These are phyloP conservation scores for Sarotherodon lohbergeri DNA, from an alignment of 2,113 vertebrate genomes.

Conservation along the genomic window DNA sequence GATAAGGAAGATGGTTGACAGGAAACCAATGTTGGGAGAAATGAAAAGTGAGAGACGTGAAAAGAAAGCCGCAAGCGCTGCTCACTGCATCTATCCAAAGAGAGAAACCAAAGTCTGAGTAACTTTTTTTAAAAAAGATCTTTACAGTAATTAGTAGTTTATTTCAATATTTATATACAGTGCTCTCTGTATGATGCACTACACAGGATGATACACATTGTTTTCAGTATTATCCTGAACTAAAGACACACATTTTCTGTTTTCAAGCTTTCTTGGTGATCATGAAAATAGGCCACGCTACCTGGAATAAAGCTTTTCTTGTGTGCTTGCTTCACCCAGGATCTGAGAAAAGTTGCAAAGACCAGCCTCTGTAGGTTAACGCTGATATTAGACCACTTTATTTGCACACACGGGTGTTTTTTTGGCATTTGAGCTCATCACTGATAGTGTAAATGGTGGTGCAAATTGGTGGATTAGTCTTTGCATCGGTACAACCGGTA, in stretches of 20 bases:
- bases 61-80: constrained; percentile 12
- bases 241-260: neutral
- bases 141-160: neutral
- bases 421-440: neutral
- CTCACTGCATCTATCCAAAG: neutral
- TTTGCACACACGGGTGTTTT: neutral
- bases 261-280: neutral
- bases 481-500: neutral
- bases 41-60: neutral
- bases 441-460: neutral
- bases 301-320: neutral
- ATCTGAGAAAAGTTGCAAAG: neutral
- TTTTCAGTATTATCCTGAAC: neutral
- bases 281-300: neutral
- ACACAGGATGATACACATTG: neutral
- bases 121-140: neutral
- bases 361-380: neutral
- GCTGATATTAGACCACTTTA: neutral
- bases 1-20: neutral
- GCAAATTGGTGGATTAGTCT: neutral
- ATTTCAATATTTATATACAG: neutral
- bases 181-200: neutral
- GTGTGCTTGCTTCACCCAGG: neutral
- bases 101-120: neutral
- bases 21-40: neutral